Conservation (phyloP, 2,797 vertebrate genomes). For the Malacoraja senta region DNA sequence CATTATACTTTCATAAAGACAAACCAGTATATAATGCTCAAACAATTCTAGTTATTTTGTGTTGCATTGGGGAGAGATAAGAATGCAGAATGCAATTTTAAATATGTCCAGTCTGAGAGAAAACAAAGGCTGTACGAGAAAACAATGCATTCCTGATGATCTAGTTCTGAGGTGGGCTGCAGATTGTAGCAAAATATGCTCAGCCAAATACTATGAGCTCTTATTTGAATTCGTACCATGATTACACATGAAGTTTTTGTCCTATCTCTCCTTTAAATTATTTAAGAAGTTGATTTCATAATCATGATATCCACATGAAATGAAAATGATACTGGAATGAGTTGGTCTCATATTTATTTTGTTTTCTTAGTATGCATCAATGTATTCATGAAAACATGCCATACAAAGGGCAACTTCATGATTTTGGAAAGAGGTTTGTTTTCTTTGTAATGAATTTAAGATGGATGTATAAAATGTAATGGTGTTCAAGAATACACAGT, state of each 20-base stretch:
- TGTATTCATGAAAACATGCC: background rate
- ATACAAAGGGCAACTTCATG: background rate
- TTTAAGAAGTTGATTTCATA: background rate
- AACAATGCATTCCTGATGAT: background rate
- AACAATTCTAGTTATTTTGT: conserved; percentile 47
- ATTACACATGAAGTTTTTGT: background rate
- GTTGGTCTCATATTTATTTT: conserved; percentile 4
- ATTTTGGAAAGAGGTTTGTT: background rate
- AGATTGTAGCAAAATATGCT: background rate
- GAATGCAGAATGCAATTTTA: background rate
- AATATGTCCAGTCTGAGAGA: background rate
- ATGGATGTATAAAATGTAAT: conserved; percentile 22
- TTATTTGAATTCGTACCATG: conserved; percentile 10
- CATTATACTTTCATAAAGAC: conserved; percentile 63
- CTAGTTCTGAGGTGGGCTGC: background rate
- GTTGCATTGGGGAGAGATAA: conserved; percentile 43
- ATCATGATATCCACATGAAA: background rate
- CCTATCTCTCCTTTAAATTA: background rate
- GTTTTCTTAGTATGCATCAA: background rate
- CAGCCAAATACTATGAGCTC: background rate
- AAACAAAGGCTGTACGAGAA: background rate
- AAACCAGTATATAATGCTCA: conserved; percentile 50
- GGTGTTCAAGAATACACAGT: background rate
- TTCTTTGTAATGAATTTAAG: background rate
- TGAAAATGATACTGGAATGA: background rate